Base-by-base conservation (phyloP, 2,797 vertebrate genomes). In the Pseudochirops cupreus region DNA sequence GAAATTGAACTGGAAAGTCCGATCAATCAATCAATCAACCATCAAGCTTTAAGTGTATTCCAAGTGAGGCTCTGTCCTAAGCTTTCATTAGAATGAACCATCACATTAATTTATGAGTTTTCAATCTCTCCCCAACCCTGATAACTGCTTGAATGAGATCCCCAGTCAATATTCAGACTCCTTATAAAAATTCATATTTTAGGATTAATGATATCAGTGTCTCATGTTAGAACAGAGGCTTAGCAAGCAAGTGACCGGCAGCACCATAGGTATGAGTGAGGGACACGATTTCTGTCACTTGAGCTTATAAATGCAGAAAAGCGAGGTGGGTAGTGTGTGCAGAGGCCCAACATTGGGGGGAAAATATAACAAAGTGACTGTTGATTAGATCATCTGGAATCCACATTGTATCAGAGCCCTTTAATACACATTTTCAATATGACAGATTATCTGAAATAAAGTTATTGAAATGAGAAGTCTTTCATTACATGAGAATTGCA, bases 141-240 rank as follows among this genome's bases (percentile, higher is more conserved):
- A 46, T 33, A 46, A 46, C 31, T 67, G 39, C 98, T 98, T 99
- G 98, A 99, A 99, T 98, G 98, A 98, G 98, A 98, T 98, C 98
- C 96, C 94, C 96, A 98, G 97, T 98, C 97, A 97, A 97, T 98
- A 98, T 98, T 98, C 98, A 98, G 98, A 98, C 94, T 97, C 96
- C 96, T 96, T 97, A 90, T 93, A 87, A 97, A 98, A 97, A 98
- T 98, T 98, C 97, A 97, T 98, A 98, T 97, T 98, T 97, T 98
- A 98, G 95, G 97, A 46, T 33, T 26, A 9, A n/a, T n/a, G 16
- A 46, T 18, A 5, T 82, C 21, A 82, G 18, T 46, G 67, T 24
- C n/a, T 82, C 67, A 46, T 97, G 98, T 96, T 95, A 95, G 91
- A 97, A 97, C 93, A 97, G 94, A 95, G 98, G 94, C 96, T 96